A percentile compares a stretch with the other conserved stretches of the same genome.
Evolutionary conservation across 1,140 invertebrate genomes (phyloP).

Genomic region (Lamellibrachia luymesi): DNA sequence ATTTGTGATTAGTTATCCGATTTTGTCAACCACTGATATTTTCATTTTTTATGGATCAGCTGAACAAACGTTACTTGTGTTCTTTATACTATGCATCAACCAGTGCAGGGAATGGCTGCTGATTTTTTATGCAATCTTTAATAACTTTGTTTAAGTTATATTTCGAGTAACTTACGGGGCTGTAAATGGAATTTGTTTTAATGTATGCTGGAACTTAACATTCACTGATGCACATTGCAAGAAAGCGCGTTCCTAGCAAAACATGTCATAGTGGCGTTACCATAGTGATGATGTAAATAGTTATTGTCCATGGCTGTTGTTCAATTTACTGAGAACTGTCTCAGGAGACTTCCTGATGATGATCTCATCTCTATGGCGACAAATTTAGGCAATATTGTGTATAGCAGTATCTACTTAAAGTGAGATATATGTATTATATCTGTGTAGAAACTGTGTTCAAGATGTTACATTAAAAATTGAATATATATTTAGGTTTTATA

Average conservation of each 20-base stretch:
- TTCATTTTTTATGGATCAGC: not conserved
- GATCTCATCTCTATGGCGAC: not conserved
- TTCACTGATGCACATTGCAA: not conserved
- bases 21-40: not conserved
- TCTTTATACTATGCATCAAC: too few relatives aligned
- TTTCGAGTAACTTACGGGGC: not conserved
- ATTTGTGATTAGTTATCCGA: not conserved
- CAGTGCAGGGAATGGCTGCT: too few relatives aligned
- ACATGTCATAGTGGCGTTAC: not conserved
- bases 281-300: not conserved
- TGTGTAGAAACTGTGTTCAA: not conserved
- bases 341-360: not conserved
- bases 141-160: not conserved
- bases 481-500: not conserved
- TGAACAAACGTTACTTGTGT: not conserved
- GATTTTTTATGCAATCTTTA: not conserved
- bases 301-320: not conserved
- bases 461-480: not conserved
- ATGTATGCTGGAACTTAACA: not conserved
- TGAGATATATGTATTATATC: not conserved
- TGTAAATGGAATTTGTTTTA: not conserved
- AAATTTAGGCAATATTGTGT: not conserved
- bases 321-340: not conserved
- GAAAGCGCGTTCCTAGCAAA: not conserved
- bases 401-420: not conserved